Percentiles rank a stretch among this genome's conserved stretches.
These are phyloP conservation scores for Vanacampus margaritifer DNA, from an alignment of 2,113 vertebrate species.

Conservation along the genomic window DNA sequence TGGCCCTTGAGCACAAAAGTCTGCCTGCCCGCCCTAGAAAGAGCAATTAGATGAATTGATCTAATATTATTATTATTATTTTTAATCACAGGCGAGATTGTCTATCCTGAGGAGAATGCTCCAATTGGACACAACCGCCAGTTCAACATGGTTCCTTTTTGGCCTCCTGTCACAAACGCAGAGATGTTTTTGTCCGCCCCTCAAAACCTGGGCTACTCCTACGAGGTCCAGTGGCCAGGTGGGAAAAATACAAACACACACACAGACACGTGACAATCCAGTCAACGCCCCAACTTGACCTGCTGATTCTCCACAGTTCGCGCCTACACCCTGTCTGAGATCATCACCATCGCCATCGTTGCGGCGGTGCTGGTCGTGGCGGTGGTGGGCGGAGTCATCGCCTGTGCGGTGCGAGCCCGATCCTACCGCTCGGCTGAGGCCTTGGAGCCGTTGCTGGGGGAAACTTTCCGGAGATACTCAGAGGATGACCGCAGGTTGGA, in stretches of 20 bases:
- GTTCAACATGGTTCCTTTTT: slow-evolving; percentile 97
- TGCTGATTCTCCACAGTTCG: slow-evolving; percentile 60
- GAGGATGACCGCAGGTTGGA: slow-evolving; percentile 77
- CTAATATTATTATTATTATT: neutral
- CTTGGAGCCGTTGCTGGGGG: slow-evolving; percentile 84
- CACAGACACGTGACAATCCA: neutral
- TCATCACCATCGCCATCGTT: slow-evolving; percentile 84
- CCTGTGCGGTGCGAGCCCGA: slow-evolving; percentile 73
- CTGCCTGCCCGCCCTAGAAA: neutral
- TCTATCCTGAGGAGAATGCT: slow-evolving; percentile 87
- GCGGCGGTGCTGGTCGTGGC: slow-evolving; percentile 79
- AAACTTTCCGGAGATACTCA: slow-evolving; percentile 82
- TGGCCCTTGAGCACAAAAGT: too few species aligned
- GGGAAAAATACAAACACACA: slow-evolving; percentile 38
- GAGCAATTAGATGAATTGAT: neutral
- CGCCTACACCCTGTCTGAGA: slow-evolving; percentile 79
- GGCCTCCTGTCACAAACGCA: slow-evolving; percentile 89
- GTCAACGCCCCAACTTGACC: neutral
- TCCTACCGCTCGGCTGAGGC: slow-evolving; percentile 70
- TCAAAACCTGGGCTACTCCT: slow-evolving; percentile 87
- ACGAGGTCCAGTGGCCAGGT: slow-evolving; percentile 93
- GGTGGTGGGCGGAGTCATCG: slow-evolving; percentile 72
- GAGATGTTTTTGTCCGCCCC: slow-evolving; percentile 92
- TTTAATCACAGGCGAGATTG: slow-evolving; percentile 72
- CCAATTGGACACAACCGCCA: slow-evolving; percentile 91